These are phyloP conservation scores for Gonatopus flavifemur DNA, from an alignment of 1,140 invertebrate species.

Conservation along the genomic window DNA sequence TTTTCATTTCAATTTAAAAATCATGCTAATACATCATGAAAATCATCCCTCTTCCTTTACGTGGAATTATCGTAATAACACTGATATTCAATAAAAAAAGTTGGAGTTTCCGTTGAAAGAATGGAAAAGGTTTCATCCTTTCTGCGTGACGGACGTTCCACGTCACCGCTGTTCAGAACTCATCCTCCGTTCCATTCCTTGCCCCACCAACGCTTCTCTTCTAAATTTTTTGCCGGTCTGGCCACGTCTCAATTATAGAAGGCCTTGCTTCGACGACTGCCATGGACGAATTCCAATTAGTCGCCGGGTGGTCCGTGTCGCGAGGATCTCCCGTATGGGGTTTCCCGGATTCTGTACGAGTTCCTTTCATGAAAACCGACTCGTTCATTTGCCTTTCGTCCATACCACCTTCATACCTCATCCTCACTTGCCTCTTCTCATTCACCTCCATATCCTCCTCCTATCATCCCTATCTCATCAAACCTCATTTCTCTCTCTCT, in stretches of 20 bases:
- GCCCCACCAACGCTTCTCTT: conserved; percentile 14
- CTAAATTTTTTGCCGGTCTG: conserved; percentile 43
- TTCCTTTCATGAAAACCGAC: conserved; percentile 57
- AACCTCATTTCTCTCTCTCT: conserved; percentile 5
- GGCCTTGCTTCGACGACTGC: conserved; percentile 59
- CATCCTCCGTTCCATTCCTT: conserved; percentile 23
- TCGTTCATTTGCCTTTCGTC: conserved; percentile 59
- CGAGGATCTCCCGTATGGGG: conserved; percentile 52
- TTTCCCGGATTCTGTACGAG: conserved; percentile 60
- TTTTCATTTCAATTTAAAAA: too few relatives aligned
- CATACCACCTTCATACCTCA: conserved; percentile 27
- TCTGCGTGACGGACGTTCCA: conserved; percentile 30
- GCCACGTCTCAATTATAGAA: conserved; percentile 59
- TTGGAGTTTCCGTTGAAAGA: conserved; percentile 28
- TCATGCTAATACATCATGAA: too few relatives aligned
- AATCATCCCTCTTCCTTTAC: too few relatives aligned
- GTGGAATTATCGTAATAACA: too few relatives aligned
- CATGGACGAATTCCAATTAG: conserved; percentile 60
- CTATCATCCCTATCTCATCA: not conserved
- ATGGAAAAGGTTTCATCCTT: conserved; percentile 28
- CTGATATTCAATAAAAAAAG: too few relatives aligned
- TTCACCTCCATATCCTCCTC: conserved; percentile 19
- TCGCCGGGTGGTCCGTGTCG: conserved; percentile 53
- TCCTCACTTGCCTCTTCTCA: conserved; percentile 6
- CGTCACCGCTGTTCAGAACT: not conserved